Percentiles rank a stretch among this genome's conserved stretches.
Evolutionary conservation across 2,888 invertebrate species (phyloP).

Genomic region (Crossocerus cetratus): DNA sequence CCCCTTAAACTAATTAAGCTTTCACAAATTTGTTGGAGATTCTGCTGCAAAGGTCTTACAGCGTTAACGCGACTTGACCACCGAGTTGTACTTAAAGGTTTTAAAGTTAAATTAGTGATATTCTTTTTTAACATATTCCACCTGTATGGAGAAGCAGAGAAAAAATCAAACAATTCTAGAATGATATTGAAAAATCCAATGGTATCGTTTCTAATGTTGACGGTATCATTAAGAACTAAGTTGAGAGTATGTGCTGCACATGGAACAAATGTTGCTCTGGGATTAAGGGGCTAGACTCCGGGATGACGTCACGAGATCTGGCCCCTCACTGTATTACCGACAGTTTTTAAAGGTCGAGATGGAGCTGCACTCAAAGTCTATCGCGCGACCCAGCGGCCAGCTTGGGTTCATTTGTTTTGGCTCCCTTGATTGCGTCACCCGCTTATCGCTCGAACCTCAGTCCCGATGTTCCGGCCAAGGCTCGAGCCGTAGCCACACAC

Average conservation of each 20-base stretch:
- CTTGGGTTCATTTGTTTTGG: too few relatives aligned
- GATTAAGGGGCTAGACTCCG: too few relatives aligned
- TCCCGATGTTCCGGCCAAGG: too few relatives aligned
- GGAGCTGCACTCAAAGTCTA: too few relatives aligned
- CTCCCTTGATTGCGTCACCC: too few relatives aligned
- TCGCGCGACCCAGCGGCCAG: too few relatives aligned
- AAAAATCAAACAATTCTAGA: slow-evolving; percentile 35
- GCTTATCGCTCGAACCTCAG: too few relatives aligned
- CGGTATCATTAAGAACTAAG: slow-evolving; percentile 29
- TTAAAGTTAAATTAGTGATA: slow-evolving; percentile 43
- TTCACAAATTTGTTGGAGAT: slow-evolving; percentile 45
- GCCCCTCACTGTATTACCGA: too few relatives aligned
- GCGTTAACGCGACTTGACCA: slow-evolving; percentile 50
- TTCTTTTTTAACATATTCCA: slow-evolving; percentile 45
- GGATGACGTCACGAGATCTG: too few relatives aligned
- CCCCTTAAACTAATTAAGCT: slow-evolving; percentile 42
- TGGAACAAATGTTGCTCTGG: slow-evolving; percentile 27
- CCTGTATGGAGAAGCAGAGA: slow-evolving; percentile 41
- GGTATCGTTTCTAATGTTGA: slow-evolving; percentile 10
- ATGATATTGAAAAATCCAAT: slow-evolving; percentile 28
- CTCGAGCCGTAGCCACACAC: too few relatives aligned
- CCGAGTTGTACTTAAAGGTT: slow-evolving; percentile 45
- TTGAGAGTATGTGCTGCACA: slow-evolving; percentile 31
- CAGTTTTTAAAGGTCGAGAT: too few relatives aligned
- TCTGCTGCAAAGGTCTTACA: slow-evolving; percentile 29